A percentile compares a stretch with the other conserved stretches of the same genome.
Evolutionary conservation across 1,140 invertebrate genomes (phyloP).

Genomic region (Drosophila nikananu): DNA sequence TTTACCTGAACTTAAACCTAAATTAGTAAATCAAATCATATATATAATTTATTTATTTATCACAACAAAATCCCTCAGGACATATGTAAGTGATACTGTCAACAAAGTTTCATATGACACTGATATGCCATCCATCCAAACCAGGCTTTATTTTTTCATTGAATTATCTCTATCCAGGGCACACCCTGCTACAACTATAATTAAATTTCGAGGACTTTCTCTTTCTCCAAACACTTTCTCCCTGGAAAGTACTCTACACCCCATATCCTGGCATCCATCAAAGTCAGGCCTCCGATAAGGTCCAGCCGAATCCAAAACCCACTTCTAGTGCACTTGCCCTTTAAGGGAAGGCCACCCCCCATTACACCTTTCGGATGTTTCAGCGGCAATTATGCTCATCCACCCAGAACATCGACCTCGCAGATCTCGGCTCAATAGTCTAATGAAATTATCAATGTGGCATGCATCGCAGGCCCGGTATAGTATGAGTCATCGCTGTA

Average conservation of each 20-base stretch:
- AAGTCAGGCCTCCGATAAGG: slow-evolving; percentile 56
- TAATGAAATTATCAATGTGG: slow-evolving; percentile 82
- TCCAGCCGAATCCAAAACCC: slow-evolving; percentile 2
- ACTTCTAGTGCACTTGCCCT: slow-evolving; percentile 28
- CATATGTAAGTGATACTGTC: neutral
- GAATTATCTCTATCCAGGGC: slow-evolving; percentile 30
- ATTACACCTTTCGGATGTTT: slow-evolving; percentile 71
- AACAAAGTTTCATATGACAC: slow-evolving; percentile 13
- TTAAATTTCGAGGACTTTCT: slow-evolving; percentile 40
- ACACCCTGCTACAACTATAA: slow-evolving; percentile 33
- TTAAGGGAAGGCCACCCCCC: slow-evolving; percentile 39
- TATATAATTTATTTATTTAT: neutral
- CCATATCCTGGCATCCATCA: slow-evolving; percentile 56
- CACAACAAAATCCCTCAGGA: neutral
- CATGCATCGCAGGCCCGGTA: slow-evolving; percentile 12
- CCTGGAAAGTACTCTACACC: slow-evolving; percentile 7
- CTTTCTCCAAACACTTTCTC: slow-evolving; percentile 49
- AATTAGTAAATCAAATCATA: neutral
- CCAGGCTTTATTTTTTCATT: neutral
- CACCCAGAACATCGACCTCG: slow-evolving; percentile 48
- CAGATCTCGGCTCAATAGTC: slow-evolving; percentile 73
- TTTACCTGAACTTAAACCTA: neutral
- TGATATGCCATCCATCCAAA: slow-evolving; percentile 40
- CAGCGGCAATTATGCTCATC: slow-evolving; percentile 70
- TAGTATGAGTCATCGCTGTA: slow-evolving; percentile 68